Evolutionary conservation across 2,113 vertebrate species (phyloP), one percentile per base, ranked within the genome.

Genomic region (Geococcyx californianus): DNA sequence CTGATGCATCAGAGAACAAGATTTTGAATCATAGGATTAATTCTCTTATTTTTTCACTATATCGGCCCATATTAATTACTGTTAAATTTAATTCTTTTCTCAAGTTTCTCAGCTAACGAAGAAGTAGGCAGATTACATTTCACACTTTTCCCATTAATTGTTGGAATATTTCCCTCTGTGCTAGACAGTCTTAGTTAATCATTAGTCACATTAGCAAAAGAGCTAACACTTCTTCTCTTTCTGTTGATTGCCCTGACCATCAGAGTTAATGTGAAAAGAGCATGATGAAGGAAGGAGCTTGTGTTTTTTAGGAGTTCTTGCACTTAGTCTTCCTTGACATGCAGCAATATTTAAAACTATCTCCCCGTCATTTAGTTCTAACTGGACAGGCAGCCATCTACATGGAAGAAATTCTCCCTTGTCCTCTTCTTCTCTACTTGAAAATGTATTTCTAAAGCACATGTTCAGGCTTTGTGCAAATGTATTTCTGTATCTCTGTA

Each of bases 101-200:
- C 75, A 82, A 84, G 47, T 62, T 94, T 58, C 54, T 93, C 64
- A 87, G 31, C 73, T 90, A 78, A 66, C 0, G 2, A 80, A 90
- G 68, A 72, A 93, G 55, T 45, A 25, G 79, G 81, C 6, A 93
- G 92, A 93, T 79, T 90, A 26, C 20, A 52, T 87, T 90, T 97
- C 82, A 89, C 59, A 77, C 49, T 95, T 91, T 75, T 5, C 49
- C 73, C 72, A 94, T 94, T 94, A 92, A 89, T 89, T 86, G 58
- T 38, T 95, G 88, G 80, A 94, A 62, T 93, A 89, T 80, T 92
- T 82, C 56, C 59, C 36, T 96, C 2, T 3, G 62, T 79, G 62
- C 68, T 79, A 88, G 90, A 93, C 72, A 89, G 51, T 75, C 1
- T 20, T 49, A 84, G 78, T 93, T 91, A 93, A 93, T 93, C 80